Evolutionary conservation across 2,888 invertebrate genomes (phyloP).

Genomic region (Lomographa bimaculata): DNA sequence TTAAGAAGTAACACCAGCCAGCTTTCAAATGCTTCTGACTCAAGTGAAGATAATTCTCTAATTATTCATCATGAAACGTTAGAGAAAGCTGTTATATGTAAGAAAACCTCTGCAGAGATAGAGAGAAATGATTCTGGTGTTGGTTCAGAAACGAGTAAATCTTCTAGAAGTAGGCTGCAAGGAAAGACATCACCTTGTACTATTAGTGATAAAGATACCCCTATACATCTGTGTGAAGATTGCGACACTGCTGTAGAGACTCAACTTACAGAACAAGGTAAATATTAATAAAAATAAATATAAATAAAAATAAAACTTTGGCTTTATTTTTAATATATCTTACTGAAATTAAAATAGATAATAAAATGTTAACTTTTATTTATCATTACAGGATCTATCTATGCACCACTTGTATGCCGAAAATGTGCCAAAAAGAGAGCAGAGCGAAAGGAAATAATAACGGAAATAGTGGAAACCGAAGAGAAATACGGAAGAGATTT

Average conservation of each 20-base stretch:
- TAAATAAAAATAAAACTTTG: neutral
- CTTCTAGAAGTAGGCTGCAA: slow-evolving; percentile 90
- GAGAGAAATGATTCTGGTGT: slow-evolving; percentile 97
- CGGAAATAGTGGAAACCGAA: slow-evolving; percentile 98
- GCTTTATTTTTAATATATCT: neutral
- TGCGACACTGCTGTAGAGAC: slow-evolving; percentile 92
- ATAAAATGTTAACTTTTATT: neutral
- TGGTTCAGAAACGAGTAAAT: slow-evolving; percentile 95
- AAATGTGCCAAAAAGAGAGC: slow-evolving; percentile 94
- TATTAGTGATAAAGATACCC: slow-evolving; percentile 81
- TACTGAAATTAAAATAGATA: neutral
- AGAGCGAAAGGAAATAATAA: slow-evolving; percentile 96
- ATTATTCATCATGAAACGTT: slow-evolving; percentile 83
- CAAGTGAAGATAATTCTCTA: slow-evolving; percentile 92
- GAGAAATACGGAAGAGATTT: slow-evolving; percentile 97
- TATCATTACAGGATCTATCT: slow-evolving; percentile 82
- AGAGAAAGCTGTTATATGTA: slow-evolving; percentile 81
- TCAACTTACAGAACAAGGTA: slow-evolving; percentile 87
- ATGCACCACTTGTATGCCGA: slow-evolving; percentile 91
- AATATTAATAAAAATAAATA: slow-evolving; percentile 1
- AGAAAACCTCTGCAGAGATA: slow-evolving; percentile 88
- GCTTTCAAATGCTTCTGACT: slow-evolving; percentile 92
- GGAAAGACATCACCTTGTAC: slow-evolving; percentile 79
- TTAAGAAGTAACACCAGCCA: slow-evolving; percentile 89
- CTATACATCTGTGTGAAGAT: slow-evolving; percentile 91